phyloP scores from a whole-genome alignment of 2,113 vertebrate species.

The Gobio gobio region DNA sequence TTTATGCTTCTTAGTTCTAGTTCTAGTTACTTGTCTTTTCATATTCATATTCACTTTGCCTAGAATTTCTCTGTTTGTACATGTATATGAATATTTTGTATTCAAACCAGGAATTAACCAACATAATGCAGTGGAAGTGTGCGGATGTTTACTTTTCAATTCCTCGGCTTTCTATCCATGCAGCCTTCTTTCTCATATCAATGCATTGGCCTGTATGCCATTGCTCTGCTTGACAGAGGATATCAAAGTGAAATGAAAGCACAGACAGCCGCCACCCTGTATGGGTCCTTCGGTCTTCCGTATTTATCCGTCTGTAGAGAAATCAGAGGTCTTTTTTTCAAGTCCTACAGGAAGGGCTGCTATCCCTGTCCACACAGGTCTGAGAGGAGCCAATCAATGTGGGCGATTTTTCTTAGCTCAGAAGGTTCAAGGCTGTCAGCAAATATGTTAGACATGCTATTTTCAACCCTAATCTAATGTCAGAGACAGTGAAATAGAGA shows the following conservation, averaged over 20 bases:
- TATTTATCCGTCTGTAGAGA: slow-evolving; percentile 48
- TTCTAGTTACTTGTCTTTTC: neutral
- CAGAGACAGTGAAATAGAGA: slow-evolving; percentile 57
- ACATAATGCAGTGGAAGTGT: slow-evolving; percentile 1
- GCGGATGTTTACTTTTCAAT: neutral
- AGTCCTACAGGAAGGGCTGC: slow-evolving; percentile 44
- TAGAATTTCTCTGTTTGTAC: neutral
- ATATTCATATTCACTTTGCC: neutral
- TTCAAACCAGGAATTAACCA: neutral
- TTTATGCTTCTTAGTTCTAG: slow-evolving; percentile 34
- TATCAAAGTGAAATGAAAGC: slow-evolving; percentile 47
- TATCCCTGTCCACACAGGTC: slow-evolving; percentile 37
- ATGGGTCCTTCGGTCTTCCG: slow-evolving; percentile 42
- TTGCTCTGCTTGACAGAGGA: slow-evolving; percentile 35
- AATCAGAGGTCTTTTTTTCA: slow-evolving; percentile 45
- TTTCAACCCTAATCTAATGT: slow-evolving; percentile 73
- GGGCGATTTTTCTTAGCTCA: slow-evolving; percentile 56
- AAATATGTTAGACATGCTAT: slow-evolving; percentile 68
- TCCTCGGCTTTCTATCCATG: neutral
- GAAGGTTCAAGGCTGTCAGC: slow-evolving; percentile 72
- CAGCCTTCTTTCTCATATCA: slow-evolving; percentile 44
- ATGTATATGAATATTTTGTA: neutral
- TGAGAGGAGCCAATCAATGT: slow-evolving; percentile 51
- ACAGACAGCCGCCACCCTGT: slow-evolving; percentile 41
- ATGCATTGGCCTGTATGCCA: slow-evolving; percentile 37